Base-by-base conservation (phyloP, 2,797 vertebrate species). In the Aphelocoma californica region DNA sequence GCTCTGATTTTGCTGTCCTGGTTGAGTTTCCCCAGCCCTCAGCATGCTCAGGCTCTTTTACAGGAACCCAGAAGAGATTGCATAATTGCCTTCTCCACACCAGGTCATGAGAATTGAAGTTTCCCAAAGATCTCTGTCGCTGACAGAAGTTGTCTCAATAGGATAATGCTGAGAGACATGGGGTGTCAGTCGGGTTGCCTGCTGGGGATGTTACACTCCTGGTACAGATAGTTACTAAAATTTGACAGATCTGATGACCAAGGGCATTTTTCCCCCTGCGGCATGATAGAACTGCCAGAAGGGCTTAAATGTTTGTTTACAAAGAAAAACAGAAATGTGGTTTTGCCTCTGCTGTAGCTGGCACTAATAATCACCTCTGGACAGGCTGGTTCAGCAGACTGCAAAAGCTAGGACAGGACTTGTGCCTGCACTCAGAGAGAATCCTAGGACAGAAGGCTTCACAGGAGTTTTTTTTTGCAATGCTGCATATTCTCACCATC, bases 191-290 rank as follows among this genome's bases (percentile, higher is more conserved):
- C 0, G 0, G 17, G 38, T 9, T 73, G 64, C 51, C 64, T 78
- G 47, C 21, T 2, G 23, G 57, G 75, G 21, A 69, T 3, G 1
- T 67, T 36, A 11, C n/a, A 14, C 14, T 57, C 24, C 34, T n/a
- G 24, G 20, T 31, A 79, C n/a, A 72, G 28, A 72, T 2, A 58
- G 72, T 38, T 72, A 86, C 42, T 81, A 61, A 88, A 81, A 44
- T 48, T 51, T 91, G 91, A 56, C 70, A 91, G 79, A 72, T 75
- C 36, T 91, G 77, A 86, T 93, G 72, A 84, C 44, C 7, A 8
- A 86, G 69, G 62, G 54, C 57, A n/a, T 88, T 83, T 86, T 82
- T 18, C 10, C 45, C 50, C 8, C 42, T 56, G 50, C 0, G 0
- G 48, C 48, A 51, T 36, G 29, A 31, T 25, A 42, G 29, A 66